These are phyloP conservation scores for Drosophila mojavensis DNA, from an alignment of 1,140 invertebrate genomes.

Conservation along the genomic window DNA sequence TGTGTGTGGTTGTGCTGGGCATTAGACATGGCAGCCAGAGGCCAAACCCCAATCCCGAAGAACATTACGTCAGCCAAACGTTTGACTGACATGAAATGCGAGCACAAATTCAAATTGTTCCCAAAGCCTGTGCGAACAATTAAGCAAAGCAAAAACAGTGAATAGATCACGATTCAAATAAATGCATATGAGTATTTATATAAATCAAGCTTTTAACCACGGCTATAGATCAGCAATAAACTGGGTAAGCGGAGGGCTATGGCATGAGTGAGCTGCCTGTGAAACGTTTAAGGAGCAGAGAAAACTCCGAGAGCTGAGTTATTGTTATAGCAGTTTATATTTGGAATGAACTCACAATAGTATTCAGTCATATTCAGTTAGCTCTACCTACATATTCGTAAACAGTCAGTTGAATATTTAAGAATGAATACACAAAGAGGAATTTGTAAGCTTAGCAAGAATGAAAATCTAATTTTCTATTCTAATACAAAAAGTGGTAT, in stretches of 20 bases:
- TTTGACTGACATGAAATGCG: constrained; percentile 65
- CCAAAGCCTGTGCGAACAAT: constrained; percentile 11
- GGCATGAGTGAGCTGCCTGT: neutral
- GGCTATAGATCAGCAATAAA: neutral
- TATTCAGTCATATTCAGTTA: too few species aligned
- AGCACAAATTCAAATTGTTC: constrained; percentile 23
- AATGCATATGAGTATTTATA: neutral
- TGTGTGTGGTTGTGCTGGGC: constrained; percentile 11
- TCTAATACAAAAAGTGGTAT: too few species aligned
- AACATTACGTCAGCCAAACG: constrained; percentile 29
- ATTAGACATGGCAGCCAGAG: constrained; percentile 52
- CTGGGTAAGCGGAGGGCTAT: neutral
- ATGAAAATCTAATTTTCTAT: too few species aligned
- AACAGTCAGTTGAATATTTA: too few species aligned
- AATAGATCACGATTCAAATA: constrained; percentile 4
- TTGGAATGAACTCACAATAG: too few species aligned
- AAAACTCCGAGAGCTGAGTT: too few species aligned
- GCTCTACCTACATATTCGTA: too few species aligned
- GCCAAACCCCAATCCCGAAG: constrained; percentile 50
- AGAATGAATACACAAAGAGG: too few species aligned
- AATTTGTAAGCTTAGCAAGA: too few species aligned
- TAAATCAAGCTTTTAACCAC: neutral
- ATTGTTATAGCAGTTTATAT: too few species aligned
- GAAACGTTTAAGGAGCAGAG: neutral
- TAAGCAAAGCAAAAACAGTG: neutral